Evolutionary conservation across 2,888 invertebrate species (phyloP).

Genomic region (Dryobota labecula): DNA sequence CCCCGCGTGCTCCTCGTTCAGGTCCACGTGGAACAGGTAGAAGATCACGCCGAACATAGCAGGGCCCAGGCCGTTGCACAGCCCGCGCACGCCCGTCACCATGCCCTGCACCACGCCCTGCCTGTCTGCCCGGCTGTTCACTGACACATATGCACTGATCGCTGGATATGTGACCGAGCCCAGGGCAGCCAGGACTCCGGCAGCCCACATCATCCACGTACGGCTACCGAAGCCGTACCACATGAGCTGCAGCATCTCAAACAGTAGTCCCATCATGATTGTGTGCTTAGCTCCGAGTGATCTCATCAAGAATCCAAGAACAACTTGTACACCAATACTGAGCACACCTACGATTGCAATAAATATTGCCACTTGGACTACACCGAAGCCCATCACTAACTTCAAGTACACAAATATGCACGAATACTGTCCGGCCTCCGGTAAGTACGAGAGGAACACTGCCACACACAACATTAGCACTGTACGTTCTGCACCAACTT

Average conservation of each 20-base stretch:
- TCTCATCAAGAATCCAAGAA: slow-evolving; percentile 95
- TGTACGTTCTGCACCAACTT: slow-evolving; percentile 98
- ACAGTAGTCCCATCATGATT: slow-evolving; percentile 98
- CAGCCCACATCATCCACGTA: slow-evolving; percentile 99
- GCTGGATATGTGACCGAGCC: slow-evolving; percentile 99
- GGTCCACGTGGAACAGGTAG: slow-evolving; percentile 99
- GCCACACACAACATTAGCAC: slow-evolving; percentile 99
- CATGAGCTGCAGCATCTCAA: slow-evolving; percentile 99
- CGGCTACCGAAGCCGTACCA: slow-evolving; percentile 99
- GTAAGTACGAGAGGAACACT: slow-evolving; percentile 99
- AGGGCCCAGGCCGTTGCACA: slow-evolving; percentile 99
- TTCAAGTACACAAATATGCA: slow-evolving; percentile 99
- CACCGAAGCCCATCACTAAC: slow-evolving; percentile 98
- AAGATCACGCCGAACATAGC: slow-evolving; percentile 99
- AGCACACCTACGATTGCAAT: slow-evolving; percentile 99
- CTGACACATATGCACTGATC: slow-evolving; percentile 99
- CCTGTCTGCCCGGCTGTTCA: slow-evolving; percentile 99
- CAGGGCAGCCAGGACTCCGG: slow-evolving; percentile 98
- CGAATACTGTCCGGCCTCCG: slow-evolving; percentile 99
- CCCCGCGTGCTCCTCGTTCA: slow-evolving; percentile 93
- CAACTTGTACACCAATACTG: slow-evolving; percentile 98
- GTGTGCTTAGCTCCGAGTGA: slow-evolving; percentile 98
- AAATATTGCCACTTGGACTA: slow-evolving; percentile 98
- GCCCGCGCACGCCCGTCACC: slow-evolving; percentile 99
- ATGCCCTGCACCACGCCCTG: slow-evolving; percentile 99